Base-by-base conservation (phyloP, 1,140 invertebrate genomes). In the Drosophila obscura region DNA sequence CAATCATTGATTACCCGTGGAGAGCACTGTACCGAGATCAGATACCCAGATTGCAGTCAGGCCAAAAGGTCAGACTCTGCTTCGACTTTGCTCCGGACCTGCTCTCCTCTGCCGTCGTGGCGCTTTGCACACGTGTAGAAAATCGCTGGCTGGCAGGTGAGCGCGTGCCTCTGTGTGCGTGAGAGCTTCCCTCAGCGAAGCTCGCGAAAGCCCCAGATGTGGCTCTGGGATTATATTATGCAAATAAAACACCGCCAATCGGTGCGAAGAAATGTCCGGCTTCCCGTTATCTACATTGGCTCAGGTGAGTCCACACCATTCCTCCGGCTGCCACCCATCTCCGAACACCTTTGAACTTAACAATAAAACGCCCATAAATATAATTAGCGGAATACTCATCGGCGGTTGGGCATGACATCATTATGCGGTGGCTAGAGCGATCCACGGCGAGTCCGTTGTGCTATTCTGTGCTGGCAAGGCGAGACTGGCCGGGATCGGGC, bases 141-240 rank as follows among this genome's bases (percentile, higher is more conserved):
- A 50, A 44, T 48, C 49, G 31, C 24, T 39, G 44, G 28, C 49
- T 39, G 63, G 43, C 58, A 61, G 52, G 45, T 46, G 45, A 65
- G 24, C 22, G n/a, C 26, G 65, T 43, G 31, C 49, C n/a, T 60
- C 19, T 57, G 50, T 45, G 52, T 50, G 35, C 35, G 58, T 58
- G 19, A 19, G 19, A 19, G 19, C 19, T 19, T 19, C 19, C 19
- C 19, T 1, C 19, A 19, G 19, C 19, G 19, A 19, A 19, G 19
- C 19, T 19, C 19, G 19, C 19, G 3, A 58, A 79, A 76, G 50
- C 61, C 55, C 45, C 71, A 53, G 50, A 88, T 88, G 83, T 88
- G 83, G 83, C 73, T 88, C 73, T 88, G 83, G 79, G 83, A 88
- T 56, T 88, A 77, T 64, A 88, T 88, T 83, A 83, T 88, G 84